Evolutionary conservation across 2,113 vertebrate genomes (phyloP), one percentile per base, ranked within the genome.

Genomic region (Scophthalmus maximus): DNA sequence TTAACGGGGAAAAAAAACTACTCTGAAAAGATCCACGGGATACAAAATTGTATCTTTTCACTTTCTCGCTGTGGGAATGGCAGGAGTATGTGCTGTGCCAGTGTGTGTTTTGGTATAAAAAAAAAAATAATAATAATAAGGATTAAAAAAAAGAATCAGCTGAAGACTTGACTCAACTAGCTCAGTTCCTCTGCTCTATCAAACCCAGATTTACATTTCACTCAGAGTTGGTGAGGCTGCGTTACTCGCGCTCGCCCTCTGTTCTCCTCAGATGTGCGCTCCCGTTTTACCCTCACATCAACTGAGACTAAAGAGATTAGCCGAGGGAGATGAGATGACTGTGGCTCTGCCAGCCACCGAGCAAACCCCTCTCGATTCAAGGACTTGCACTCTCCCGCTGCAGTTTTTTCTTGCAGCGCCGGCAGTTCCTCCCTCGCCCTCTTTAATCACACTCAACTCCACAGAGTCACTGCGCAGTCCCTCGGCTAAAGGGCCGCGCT

Each of bases 281-380:
- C 64, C 73, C 22, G 67, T 73, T 76, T 72, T 42, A 5, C 8
- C 11, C 86, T 74, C 76, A 71, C 79, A 77, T 73, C 55, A 42
- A 68, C 78, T 73, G 74, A 75, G 71, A 88, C 81, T 68, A 81
- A 87, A 87, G 73, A 70, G 87, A 88, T 87, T 84, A 87, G 52
- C 64, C 6, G 18, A 44, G 76, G 73, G 78, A 73, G 77, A 79
- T 69, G 87, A 87, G 71, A 68, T 44, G 34, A 73, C 83, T 49
- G 34, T 1, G 23, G 55, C 73, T 86, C 70, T 78, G 84, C 79
- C 85, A 84, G 71, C 69, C 76, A 67, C 67, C 23, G 14, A 26
- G 61, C 57, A 78, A 77, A 59, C 27, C 30, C 40, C 26, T 56
- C 73, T 70, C n/a, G 1, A 20, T 76, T 79, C 69, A 67, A 73